Evolutionary conservation across 2,888 invertebrate species (phyloP), one percentile per base, ranked within the genome.

Genomic region (Cephus rjabovi): DNA sequence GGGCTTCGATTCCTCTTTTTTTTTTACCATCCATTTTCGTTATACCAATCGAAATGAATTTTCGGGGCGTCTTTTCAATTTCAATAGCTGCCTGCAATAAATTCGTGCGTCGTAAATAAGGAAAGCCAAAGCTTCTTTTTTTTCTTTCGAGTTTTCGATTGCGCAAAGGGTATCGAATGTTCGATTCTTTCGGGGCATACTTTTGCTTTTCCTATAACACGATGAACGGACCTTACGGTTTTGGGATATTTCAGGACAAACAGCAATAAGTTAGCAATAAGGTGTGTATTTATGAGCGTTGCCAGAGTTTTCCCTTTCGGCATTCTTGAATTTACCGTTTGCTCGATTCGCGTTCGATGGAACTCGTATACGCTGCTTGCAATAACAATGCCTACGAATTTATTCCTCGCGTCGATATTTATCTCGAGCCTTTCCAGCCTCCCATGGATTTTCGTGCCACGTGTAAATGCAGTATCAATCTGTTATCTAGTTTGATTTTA

Each of bases 91-190:
- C 76, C 77, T 70, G 75, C 69, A 81, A 87, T 88, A 89, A 89
- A 88, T 87, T 83, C 77, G 81, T 79, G 76, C 79, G 79, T 84
- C 85, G 83, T 88, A 88, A 87, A 89, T 89, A 89, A 83, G 83
- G 79, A 56, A 81, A 83, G 81, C 77, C 77, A 77, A 69, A 34
- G 75, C 69, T 56, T 23, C 4, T 56, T 40, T 40, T 23, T 40
- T 40, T 40, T 15, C 12, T 12, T 3, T 6, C 23, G 9, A 75
- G 71, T 37, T 74, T 40, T 56, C 34, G 75, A 30, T 77, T 70
- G 75, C 69, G 40, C 70, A 70, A 75, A 75, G 56, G 12, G 30
- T 69, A 69, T 30, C 56, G 56, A 56, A 56, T 23, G 23, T 23
- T 75, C 70, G 70, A 75, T 77, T 77, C 69, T 75, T 77, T 75